Base-by-base conservation (phyloP, 2,113 vertebrate species). In the Atractosteus spatula region DNA sequence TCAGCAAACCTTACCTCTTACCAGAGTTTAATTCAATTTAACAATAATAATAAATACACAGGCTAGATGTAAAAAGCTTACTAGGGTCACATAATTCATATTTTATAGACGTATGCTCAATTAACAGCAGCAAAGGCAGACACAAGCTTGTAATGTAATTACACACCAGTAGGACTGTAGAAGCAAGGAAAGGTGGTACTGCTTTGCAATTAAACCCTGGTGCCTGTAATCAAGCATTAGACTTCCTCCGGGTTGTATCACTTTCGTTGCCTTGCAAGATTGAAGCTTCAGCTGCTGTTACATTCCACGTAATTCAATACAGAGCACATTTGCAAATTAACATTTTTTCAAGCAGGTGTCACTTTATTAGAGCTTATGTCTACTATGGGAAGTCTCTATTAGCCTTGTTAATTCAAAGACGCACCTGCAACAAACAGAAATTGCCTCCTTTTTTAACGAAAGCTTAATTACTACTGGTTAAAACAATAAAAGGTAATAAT, bases 121-220 rank as follows among this genome's bases (percentile, higher is more conserved):
- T 59, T 3, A 59, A 59, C 56, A 59, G n/a, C n/a, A 59, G 56
- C 14, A n/a, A 13, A 59, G 3, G 2, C 57, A 59, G 3, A 6
- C 57, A 59, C 57, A 59, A 59, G 3, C 57, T 13, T 14, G 57
- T 59, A 59, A 6, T 59, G 57, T 59, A 59, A 59, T 59, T 59
- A 59, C 57, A 59, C 57, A 59, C 12, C 57, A 11, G 14, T 4
- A 59, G n/a, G 10, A 59, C 57, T 59, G 57, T 4, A 59, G 10
- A n/a, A 6, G 57, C 57, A 59, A 59, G 14, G 57, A n/a, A 14
- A 59, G 57, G 57, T 59, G 57, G 57, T 8, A 16, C 14, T 13
- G 14, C 57, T n/a, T 59, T 59, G 57, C 57, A 59, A 59, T 59
- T 59, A 59, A 59, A 59, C 10, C 57, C 57, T n/a, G 57, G 5